Conservation (phyloP, 2,888 invertebrate genomes). For the Ariolimax columbianus region DNA sequence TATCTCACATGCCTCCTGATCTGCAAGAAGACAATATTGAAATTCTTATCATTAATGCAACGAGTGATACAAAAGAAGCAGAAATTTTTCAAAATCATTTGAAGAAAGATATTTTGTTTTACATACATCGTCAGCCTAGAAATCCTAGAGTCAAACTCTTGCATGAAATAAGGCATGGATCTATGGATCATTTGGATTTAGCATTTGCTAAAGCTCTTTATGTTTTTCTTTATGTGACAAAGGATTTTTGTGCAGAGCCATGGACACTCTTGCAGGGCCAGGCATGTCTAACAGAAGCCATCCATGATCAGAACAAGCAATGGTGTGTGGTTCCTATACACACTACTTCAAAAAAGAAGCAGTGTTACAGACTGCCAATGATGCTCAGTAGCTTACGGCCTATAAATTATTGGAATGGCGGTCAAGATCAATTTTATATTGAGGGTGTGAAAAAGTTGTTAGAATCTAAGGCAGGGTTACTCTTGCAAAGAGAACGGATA, state of each 20-base stretch:
- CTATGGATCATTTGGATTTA: conserved; percentile 38
- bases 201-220: conserved; percentile 42
- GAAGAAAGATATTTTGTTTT: conserved; percentile 36
- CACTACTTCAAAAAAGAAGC: conserved; percentile 31
- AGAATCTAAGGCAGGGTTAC: conserved; percentile 26
- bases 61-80: conserved; percentile 20
- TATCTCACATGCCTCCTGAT: conserved; percentile 16
- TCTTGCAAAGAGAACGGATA: conserved; percentile 17
- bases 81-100: conserved; percentile 16
- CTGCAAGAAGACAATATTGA: conserved; percentile 32
- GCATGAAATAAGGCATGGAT: conserved; percentile 25
- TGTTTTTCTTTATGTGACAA: conserved; percentile 43
- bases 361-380: conserved; percentile 24
- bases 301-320: conserved; percentile 17
- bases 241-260: conserved; percentile 20
- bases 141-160: conserved; percentile 28
- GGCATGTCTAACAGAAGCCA: conserved; percentile 34
- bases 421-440: conserved; percentile 37
- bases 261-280: conserved; percentile 36
- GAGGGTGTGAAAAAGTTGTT: conserved; percentile 38
- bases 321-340: conserved; percentile 46
- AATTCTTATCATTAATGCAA: conserved; percentile 40
- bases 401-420: conserved; percentile 35
- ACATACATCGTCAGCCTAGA: not conserved
- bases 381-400: conserved; percentile 30